Conservation (phyloP, 2,113 vertebrate genomes). For the Sorex araneus region DNA sequence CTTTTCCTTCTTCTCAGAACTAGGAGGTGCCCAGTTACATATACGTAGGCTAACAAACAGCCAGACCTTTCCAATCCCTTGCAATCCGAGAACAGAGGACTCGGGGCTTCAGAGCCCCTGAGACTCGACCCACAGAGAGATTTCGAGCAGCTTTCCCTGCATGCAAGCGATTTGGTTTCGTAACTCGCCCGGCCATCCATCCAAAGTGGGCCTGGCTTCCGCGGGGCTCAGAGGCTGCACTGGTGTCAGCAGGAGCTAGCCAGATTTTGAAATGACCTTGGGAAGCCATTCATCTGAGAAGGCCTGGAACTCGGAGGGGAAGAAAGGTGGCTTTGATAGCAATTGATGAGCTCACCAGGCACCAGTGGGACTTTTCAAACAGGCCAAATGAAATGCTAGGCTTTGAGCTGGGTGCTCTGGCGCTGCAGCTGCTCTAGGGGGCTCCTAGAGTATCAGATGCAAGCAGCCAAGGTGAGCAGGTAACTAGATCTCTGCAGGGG, state of each 20-base stretch:
- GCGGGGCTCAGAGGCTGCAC: fast-evolving
- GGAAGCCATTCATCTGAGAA: background rate
- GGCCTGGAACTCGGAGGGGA: background rate
- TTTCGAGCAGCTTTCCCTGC: background rate
- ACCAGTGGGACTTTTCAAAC: constrained; percentile 4
- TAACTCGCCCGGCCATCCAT: background rate
- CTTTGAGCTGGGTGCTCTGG: background rate
- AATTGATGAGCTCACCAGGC: background rate
- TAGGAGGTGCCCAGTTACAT: background rate
- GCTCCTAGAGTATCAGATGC: background rate
- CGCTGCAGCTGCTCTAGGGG: background rate
- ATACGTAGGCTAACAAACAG: background rate
- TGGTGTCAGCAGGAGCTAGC: background rate
- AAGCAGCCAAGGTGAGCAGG: background rate
- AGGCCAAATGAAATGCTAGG: background rate
- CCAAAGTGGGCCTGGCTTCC: background rate
- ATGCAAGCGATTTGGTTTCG: background rate
- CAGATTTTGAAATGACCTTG: background rate
- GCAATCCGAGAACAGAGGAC: background rate
- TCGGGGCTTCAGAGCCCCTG: background rate
- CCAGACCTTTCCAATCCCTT: background rate
- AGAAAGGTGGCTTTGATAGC: constrained; percentile 14
- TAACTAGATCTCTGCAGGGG: background rate
- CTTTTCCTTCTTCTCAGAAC: constrained; percentile 21
- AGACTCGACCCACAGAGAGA: background rate